Percentiles rank a stretch among this genome's conserved stretches.
Evolutionary conservation across 1,140 invertebrate species (phyloP).

Genomic region (Asbolus verrucosus): DNA sequence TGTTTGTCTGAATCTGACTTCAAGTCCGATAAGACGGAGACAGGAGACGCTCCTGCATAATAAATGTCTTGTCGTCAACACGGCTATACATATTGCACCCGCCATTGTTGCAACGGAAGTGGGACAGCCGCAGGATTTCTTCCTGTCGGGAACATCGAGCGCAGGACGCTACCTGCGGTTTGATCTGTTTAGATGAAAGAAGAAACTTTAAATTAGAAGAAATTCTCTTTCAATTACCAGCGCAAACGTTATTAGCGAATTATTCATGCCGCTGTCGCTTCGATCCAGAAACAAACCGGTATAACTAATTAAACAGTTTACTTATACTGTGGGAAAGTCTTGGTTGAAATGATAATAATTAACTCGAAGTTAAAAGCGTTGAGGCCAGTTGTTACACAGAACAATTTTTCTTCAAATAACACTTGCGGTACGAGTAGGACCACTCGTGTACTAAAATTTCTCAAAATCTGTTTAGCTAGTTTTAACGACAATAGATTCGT

Average conservation of each 20-base stretch:
- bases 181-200: too few species aligned
- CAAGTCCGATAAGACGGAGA: conserved; percentile 15
- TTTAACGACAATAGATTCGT: too few species aligned
- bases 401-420: too few species aligned
- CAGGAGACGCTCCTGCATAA: conserved; percentile 21
- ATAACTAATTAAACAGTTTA: conserved; percentile 17
- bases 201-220: too few species aligned
- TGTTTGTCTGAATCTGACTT: conserved; percentile 6
- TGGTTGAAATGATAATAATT: conserved; percentile 5
- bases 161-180: too few species aligned
- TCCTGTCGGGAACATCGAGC: not conserved
- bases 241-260: conserved; percentile 3
- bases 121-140: conserved; percentile 21
- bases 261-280: conserved; percentile 12
- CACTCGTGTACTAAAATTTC: too few species aligned
- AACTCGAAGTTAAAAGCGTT: not conserved
- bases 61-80: conserved; percentile 22
- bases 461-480: too few species aligned
- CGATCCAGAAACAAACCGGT: conserved; percentile 24
- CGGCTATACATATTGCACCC: conserved; percentile 16
- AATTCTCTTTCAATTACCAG: conserved; percentile 1
- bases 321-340: conserved; percentile 12
- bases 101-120: conserved; percentile 17
- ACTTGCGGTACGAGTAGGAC: too few species aligned
- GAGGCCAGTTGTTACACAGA: conserved; percentile 9